phyloP scores from a whole-genome alignment of 2,888 invertebrate species.

The Neoaliturus tenellus region DNA sequence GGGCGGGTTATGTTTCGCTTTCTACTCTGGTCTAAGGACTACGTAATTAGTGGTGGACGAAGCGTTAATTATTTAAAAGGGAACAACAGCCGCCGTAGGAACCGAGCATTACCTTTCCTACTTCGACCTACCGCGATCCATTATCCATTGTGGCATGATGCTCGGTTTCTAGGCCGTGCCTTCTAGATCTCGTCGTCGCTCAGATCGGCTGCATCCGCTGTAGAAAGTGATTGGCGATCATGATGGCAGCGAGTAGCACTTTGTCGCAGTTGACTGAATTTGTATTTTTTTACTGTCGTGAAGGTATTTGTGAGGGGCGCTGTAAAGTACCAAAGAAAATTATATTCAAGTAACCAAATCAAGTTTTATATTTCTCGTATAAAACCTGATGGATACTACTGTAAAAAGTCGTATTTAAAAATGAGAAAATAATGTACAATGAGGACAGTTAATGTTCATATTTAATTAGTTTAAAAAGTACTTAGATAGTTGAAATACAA shows the following conservation, averaged over 20 bases:
- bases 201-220: neutral
- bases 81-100: slow-evolving; percentile 9
- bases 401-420: too few species aligned
- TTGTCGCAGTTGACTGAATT: too few species aligned
- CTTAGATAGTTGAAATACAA: too few species aligned
- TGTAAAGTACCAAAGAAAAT: too few species aligned
- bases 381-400: too few species aligned
- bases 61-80: slow-evolving; percentile 40
- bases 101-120: neutral
- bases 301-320: too few species aligned
- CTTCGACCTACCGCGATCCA: neutral
- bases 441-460: too few species aligned
- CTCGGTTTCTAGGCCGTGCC: neutral
- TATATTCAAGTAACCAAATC: too few species aligned
- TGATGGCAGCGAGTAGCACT: neutral
- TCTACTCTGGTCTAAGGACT: slow-evolving; percentile 1
- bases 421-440: too few species aligned
- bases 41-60: slow-evolving; percentile 6
- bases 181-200: neutral
- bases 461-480: too few species aligned
- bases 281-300: too few species aligned
- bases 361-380: too few species aligned
- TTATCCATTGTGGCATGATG: neutral
- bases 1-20: slow-evolving; percentile 8
- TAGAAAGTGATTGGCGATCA: slow-evolving; percentile 5